Conservation (phyloP, 2,113 vertebrate genomes). For the Bubo scandiacus region DNA sequence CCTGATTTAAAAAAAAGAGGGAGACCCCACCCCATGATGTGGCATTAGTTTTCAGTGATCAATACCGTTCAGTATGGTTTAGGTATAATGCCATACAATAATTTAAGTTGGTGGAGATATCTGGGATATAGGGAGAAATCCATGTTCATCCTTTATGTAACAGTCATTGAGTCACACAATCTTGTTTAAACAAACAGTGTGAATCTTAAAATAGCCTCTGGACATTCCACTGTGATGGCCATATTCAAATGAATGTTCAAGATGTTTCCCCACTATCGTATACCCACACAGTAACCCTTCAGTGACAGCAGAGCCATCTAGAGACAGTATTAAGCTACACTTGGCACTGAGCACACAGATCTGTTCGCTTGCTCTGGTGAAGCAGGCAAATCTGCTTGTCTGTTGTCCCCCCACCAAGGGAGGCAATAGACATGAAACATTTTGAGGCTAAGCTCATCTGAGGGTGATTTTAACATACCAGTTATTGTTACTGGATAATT, state of each 20-base stretch:
- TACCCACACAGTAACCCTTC: slow-evolving; percentile 22
- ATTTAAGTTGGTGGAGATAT: not conserved
- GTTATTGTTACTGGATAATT: not conserved
- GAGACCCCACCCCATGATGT: not conserved
- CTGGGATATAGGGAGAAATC: slow-evolving; percentile 4
- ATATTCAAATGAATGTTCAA: slow-evolving; percentile 55
- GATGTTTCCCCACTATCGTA: slow-evolving; percentile 36
- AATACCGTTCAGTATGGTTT: not conserved
- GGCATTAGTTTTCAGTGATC: not conserved
- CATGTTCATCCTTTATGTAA: slow-evolving; percentile 31
- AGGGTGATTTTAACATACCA: not conserved
- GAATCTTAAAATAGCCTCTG: slow-evolving; percentile 61
- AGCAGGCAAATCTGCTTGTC: not conserved
- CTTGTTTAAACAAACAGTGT: slow-evolving; percentile 56
- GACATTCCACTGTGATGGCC: slow-evolving; percentile 31
- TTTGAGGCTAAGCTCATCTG: not conserved
- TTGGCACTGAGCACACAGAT: not conserved
- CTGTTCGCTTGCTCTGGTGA: not conserved
- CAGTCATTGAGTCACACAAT: slow-evolving; percentile 23
- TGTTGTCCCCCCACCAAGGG: not conserved
- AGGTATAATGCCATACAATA: not conserved
- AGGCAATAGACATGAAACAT: not conserved
- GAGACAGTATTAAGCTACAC: not conserved
- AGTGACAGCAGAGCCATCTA: not conserved
- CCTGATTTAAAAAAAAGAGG: not conserved